Base-by-base conservation (phyloP, 1,140 invertebrate genomes). In the Stenopsyche tienmushanensis region DNA sequence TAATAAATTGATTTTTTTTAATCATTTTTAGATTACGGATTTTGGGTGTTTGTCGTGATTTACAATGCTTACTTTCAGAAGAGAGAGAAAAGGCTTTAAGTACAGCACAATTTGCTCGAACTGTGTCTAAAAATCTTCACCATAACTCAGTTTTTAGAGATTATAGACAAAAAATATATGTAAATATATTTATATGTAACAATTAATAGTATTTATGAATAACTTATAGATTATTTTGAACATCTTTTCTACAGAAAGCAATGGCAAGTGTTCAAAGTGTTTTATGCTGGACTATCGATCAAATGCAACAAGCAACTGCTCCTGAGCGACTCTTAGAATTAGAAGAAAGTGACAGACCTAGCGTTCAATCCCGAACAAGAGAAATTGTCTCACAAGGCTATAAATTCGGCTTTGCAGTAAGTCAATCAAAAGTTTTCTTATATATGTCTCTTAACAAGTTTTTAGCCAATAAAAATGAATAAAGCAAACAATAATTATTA, bases 341-440 rank as follows among this genome's bases (percentile, higher is more conserved):
- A 2, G 72, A 77, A 8, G 53, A 74, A 58, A 67, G 72, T 0
- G 74, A 78, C 3, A 72, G 77, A 47, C 73, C 74, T 5, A 73
- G 71, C n/a, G 62, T 60, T 3, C 78, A 60, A 15, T 85, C 85
- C 0, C 77, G 90, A 41, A 87, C 88, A 8, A 79, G 90, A 0
- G 92, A 95, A 74, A 89, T 94, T 26, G 78, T 96, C 41, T 87
- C 94, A 76, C 91, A 93, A 73, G 89, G 90, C 53, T 96, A 89
- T 76, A 90, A 90, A 75, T 92, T 94, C 78, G 92, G 90, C 1
- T 96, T 96, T 77, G 93, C 93, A 80, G 87, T 89, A 75, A 74
- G 64, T 72, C n/a, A 34, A 17, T n/a, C n/a, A n/a, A n/a, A n/a
- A n/a, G n/a, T n/a, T n/a, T n/a, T n/a, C n/a, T n/a, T 9, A 34